Evolutionary conservation across 2,113 vertebrate genomes (phyloP), one percentile per base, ranked within the genome.

Genomic region (Gobiocypris rarus): DNA sequence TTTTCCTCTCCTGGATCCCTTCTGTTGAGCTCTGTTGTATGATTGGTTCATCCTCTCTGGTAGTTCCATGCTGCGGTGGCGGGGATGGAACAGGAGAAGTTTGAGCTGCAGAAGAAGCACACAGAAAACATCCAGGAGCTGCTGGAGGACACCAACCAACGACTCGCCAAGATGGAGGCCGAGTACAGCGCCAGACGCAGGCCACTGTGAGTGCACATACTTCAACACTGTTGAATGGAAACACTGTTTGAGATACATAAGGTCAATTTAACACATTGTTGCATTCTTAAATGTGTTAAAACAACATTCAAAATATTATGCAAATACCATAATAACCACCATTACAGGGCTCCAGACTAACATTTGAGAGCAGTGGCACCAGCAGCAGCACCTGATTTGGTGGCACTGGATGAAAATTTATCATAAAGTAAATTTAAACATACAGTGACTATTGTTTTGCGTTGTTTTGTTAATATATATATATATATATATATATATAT

Each of bases 71-170:
- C 80, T 11, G 90, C 95, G 0, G 89, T 97, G 65, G 92, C 96
- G 0, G 94, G 96, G 86, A 95, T 97, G 95, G 98, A 99, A 89
- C 96, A 96, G 91, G 96, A 98, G 86, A 99, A 98, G 91, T 95
- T 97, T 84, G 93, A 93, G 11, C 88, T 98, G 86, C 96, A 93
- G 86, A 97, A 96, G 94, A 96, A 92, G 81, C 96, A 97, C 91
- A 97, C 95, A 0, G 95, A 95, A 56, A 96, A 93, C 22, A 97
- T 98, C 89, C 96, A 98, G 88, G 93, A 97, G 10, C 90, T 99
- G 89, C 93, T 99, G 56, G 94, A 97, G 79, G 95, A 97, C 82
- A 98, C 97, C 83, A 98, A 96, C 17, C 8, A 87, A 1, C 92
- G 95, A 2, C 94, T 99, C 88, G 90, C 89, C 43, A 96, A 94